Conservation (phyloP, 92 coral and sea anemone species). For the Muricea muricata region DNA sequence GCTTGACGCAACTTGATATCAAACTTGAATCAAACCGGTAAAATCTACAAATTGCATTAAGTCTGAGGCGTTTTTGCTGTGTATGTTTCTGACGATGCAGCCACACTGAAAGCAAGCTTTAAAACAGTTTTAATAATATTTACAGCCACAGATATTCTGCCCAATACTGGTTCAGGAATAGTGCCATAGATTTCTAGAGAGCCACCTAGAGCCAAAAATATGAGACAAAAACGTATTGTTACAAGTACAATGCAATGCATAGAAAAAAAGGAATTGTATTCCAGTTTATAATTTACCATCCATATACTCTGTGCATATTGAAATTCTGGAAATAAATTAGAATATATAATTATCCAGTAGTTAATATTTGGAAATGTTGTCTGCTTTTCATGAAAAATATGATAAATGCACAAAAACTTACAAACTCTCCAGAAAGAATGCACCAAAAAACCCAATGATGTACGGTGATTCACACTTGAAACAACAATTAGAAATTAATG, state of each 20-base stretch:
- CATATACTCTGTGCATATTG: constrained; percentile 98
- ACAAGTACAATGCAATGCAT: no score
- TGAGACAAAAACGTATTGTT: no score
- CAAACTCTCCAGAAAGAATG: constrained; percentile 97
- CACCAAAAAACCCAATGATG: constrained; percentile 97
- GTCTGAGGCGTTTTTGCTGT: no score
- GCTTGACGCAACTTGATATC: no score
- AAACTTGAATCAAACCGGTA: background rate
- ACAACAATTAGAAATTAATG: background rate
- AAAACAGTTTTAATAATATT: constrained; percentile 46
- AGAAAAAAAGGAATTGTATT: no score
- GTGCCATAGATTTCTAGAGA: constrained; percentile 89
- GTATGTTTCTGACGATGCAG: no score
- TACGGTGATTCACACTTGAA: constrained; percentile 87
- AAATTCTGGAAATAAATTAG: constrained; percentile 84
- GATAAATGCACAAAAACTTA: no score
- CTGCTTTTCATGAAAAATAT: no score
- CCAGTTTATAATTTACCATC: constrained; percentile 86
- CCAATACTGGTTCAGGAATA: constrained; percentile 95
- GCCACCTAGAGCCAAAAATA: constrained; percentile 68
- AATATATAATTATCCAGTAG: no score
- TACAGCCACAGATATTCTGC: constrained; percentile 97
- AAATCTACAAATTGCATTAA: no score
- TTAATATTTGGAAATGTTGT: no score
- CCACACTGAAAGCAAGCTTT: no score